Evolutionary conservation across 2,113 vertebrate species (phyloP), one percentile per base, ranked within the genome.

Genomic region (Perognathus longimembris): DNA sequence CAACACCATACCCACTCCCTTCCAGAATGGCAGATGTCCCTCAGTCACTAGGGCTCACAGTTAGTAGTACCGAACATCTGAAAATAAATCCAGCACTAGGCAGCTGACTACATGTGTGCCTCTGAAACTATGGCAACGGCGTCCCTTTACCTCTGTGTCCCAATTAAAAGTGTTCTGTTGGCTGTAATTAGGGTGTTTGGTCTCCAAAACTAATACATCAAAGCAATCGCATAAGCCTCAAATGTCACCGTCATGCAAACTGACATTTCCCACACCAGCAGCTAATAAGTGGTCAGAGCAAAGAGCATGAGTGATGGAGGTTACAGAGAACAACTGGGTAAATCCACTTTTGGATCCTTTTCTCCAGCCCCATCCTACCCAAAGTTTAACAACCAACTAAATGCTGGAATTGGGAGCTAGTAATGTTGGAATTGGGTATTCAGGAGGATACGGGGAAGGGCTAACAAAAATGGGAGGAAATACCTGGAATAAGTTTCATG

Each of bases 81-180:
- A 96, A 97, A 92, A 95, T 95, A 95, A 95, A 95, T 87, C 86
- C 81, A 86, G 78, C 89, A 67, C 80, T 89, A 90, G 59, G 85
- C 86, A 94, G 69, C 76, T 93, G 89, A 96, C 89, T 91, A 94
- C 91, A 85, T 34, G 61, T 67, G 88, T 57, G 69, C 80, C 89
- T 92, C 94, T 79, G 96, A 87, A 96, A 96, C 96, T 92, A 97
- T 96, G 85, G 93, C 91, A 97, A 97, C 96, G 12, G 77, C 96
- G 88, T 89, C 93, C 89, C 93, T 89, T 77, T 96, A 95, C 96
- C 94, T 96, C 94, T 89, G 76, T 66, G 84, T 95, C 91, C 96
- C 87, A 97, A 95, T 97, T 97, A 96, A 96, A 96, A 97, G 77
- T 94, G 69, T 74, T 91, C 85, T 93, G 59, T 91, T 97, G 94